These are phyloP conservation scores for Schrankia costaestrigalis DNA, from an alignment of 2,888 invertebrate genomes.

Conservation along the genomic window DNA sequence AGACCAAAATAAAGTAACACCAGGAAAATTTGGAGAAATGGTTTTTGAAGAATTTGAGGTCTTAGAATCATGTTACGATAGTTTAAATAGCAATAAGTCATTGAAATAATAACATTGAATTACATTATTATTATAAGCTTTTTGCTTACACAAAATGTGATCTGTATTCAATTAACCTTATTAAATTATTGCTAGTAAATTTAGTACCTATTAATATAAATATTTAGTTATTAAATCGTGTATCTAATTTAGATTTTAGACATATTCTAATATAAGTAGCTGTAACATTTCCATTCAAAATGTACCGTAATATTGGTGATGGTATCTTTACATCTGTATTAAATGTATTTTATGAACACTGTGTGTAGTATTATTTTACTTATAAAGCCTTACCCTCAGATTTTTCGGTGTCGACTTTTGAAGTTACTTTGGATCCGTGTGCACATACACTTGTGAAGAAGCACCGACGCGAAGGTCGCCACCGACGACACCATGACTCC, in stretches of 20 bases:
- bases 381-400: slow-evolving; percentile 66
- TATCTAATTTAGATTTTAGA: slow-evolving; percentile 47
- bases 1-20: slow-evolving; percentile 77
- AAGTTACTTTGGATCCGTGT: slow-evolving; percentile 65
- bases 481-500: slow-evolving; percentile 84
- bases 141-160: slow-evolving; percentile 66
- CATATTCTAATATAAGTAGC: slow-evolving; percentile 36
- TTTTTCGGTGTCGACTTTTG: slow-evolving; percentile 66
- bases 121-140: slow-evolving; percentile 46
- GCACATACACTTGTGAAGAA: slow-evolving; percentile 67
- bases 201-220: slow-evolving; percentile 50
- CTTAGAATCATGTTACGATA: slow-evolving; percentile 82
- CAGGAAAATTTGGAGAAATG: slow-evolving; percentile 88
- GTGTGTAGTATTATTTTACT: slow-evolving; percentile 23
- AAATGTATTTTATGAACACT: slow-evolving; percentile 52
- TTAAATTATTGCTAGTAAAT: slow-evolving; percentile 72
- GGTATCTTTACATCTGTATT: slow-evolving; percentile 66
- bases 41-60: slow-evolving; percentile 92
- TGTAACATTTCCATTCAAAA: slow-evolving; percentile 45
- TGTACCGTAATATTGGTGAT: slow-evolving; percentile 69
- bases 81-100: slow-evolving; percentile 80
- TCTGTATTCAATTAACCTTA: slow-evolving; percentile 70
- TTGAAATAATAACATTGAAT: slow-evolving; percentile 53
- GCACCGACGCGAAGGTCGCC: slow-evolving; percentile 75
- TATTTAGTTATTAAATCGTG: slow-evolving; percentile 49